Evolutionary conservation across 2,888 invertebrate genomes (phyloP), one percentile per base, ranked within the genome.

Genomic region (Hetaerina titia): DNA sequence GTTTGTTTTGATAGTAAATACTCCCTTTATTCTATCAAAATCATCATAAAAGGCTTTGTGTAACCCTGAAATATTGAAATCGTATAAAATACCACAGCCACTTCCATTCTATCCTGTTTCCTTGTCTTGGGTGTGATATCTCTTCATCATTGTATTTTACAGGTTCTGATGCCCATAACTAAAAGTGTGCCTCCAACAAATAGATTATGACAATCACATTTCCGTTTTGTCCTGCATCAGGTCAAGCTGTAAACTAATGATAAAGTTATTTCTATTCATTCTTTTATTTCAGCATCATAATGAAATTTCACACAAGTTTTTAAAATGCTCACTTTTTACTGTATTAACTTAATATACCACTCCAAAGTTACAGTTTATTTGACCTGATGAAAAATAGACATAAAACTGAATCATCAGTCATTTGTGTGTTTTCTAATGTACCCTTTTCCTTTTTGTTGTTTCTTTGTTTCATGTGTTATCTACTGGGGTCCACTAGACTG

Each of bases 401-500:
- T 60, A 57, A 60, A n/a, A 31, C 31, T 63, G 64, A 88, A 60
- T 63, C n/a, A 57, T 57, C 57, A 56, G 31, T 69, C 31, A 69
- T 69, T 45, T 45, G 31, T 74, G 90, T 90, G 90, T 74, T 92
- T 81, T 92, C 94, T 90, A 94, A 88, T 92, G 60, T 94, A 64
- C 22, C 64, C 56, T 94, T 95, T 69, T 95, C 89, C 92, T 95
- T 64, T 95, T 94, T 95, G 81, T 94, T 95, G 57, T 95, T 95
- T 95, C 95, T 90, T 94, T 95, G 58, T 95, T 89, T 94, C 95
- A 94, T 95, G 95, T 95, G 95, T 94, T 89, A 89, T 81, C 95
- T 95, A 81, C 90, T 94, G 95, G 94, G 95, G 94, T 95, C 95
- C 87, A 89, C 89, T 95, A 95, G 95, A 94, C 95, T 87, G 95